Evolutionary conservation across 2,888 invertebrate species (phyloP).

Genomic region (Callyntrura guangdongensis): DNA sequence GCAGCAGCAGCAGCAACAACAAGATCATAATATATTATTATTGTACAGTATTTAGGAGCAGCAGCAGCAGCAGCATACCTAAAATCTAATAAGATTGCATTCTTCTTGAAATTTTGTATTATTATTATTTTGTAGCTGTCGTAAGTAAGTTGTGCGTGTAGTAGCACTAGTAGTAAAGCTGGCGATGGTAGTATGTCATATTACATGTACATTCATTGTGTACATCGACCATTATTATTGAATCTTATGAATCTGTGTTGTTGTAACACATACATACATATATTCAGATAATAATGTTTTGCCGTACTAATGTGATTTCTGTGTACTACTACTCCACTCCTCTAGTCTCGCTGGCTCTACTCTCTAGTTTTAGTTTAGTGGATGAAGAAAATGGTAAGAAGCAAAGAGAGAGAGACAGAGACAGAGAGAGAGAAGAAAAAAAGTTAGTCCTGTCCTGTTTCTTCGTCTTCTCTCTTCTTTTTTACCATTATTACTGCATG

Average conservation of each 20-base stretch:
- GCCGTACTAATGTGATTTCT: slow-evolving; percentile 16
- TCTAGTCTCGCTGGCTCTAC: neutral
- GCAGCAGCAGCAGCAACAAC: slow-evolving; percentile 52
- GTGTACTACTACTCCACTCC: neutral
- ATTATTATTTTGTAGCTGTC: slow-evolving; percentile 28
- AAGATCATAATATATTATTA: slow-evolving; percentile 58
- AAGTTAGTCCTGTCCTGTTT: slow-evolving; percentile 54
- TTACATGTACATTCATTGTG: neutral
- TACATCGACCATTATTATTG: too few species aligned
- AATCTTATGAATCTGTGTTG: neutral
- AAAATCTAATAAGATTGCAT: slow-evolving; percentile 57
- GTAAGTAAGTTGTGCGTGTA: neutral
- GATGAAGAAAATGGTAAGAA: slow-evolving; percentile 20
- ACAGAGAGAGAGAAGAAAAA: slow-evolving; percentile 30
- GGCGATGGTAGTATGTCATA: slow-evolving; percentile 37
- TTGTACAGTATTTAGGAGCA: neutral
- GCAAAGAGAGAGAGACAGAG: too few species aligned
- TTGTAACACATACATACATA: slow-evolving; percentile 1
- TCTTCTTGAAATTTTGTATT: slow-evolving; percentile 49
- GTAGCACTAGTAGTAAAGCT: neutral
- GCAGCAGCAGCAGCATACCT: slow-evolving; percentile 42
- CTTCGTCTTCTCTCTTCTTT: slow-evolving; percentile 26
- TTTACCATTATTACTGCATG: neutral
- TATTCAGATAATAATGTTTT: slow-evolving; percentile 28
- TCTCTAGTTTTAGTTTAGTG: neutral